Evolutionary conservation across 2,113 vertebrate species (phyloP).

Genomic region (Mungos mungo): DNA sequence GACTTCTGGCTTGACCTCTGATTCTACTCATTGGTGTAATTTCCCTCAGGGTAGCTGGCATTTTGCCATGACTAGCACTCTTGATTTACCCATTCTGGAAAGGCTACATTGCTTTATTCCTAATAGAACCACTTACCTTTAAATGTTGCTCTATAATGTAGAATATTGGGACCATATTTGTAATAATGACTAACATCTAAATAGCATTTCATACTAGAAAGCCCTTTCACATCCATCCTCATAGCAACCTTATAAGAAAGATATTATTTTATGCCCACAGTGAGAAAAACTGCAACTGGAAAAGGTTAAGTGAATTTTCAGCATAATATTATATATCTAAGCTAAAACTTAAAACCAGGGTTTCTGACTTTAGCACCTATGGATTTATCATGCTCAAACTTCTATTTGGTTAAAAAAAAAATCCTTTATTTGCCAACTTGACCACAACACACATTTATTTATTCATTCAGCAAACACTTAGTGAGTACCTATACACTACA

Average conservation of each 20-base stretch:
- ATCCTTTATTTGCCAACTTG: neutral
- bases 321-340: neutral
- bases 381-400: neutral
- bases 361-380: neutral
- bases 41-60: neutral
- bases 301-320: neutral
- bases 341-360: neutral
- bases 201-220: neutral
- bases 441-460: conserved; percentile 1
- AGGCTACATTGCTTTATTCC: neutral
- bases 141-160: neutral
- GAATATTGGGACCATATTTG: neutral
- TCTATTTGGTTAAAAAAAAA: neutral
- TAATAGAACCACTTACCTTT: neutral
- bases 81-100: neutral
- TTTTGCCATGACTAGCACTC: neutral
- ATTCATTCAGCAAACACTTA: neutral
- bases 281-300: neutral
- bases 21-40: neutral
- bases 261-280: neutral
- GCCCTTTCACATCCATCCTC: neutral
- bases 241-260: neutral
- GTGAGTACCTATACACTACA: neutral
- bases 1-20: neutral
- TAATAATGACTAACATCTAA: conserved; percentile 36